phyloP scores from a whole-genome alignment of 2,113 vertebrate species.

The Hippolais icterina region DNA sequence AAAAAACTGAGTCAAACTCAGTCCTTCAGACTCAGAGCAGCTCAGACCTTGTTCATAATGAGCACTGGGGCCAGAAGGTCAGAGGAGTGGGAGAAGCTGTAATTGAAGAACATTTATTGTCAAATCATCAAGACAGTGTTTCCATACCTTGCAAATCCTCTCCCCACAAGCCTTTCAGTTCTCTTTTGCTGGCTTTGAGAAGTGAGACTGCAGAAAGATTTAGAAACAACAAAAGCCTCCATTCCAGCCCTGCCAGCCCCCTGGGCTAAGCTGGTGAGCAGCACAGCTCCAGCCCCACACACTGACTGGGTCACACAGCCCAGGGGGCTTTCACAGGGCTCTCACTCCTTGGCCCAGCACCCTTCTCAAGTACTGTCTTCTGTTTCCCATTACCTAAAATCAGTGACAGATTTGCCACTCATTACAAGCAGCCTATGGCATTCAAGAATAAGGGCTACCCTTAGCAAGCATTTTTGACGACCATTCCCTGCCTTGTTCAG shows the following conservation, averaged over 20 bases:
- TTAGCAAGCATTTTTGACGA: background rate
- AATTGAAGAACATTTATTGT: background rate
- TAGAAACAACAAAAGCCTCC: background rate
- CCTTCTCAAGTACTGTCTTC: background rate
- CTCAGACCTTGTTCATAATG: background rate
- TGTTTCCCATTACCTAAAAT: background rate
- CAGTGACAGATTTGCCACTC: background rate
- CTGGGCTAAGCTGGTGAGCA: background rate
- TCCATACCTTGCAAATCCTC: background rate
- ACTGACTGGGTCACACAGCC: background rate
- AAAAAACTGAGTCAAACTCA: background rate
- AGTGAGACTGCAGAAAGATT: background rate
- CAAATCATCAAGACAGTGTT: background rate
- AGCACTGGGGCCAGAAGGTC: background rate
- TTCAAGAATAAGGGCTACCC: background rate
- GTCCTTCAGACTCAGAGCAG: background rate
- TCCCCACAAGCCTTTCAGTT: background rate
- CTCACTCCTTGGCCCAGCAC: fast-evolving
- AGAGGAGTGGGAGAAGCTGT: background rate
- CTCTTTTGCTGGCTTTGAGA: background rate
- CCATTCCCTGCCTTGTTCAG: background rate
- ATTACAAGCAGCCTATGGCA: background rate
- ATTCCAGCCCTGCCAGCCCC: fast-evolving
- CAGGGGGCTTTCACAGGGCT: fast-evolving
- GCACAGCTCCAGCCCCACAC: fast-evolving